Percentiles rank a stretch among this genome's conserved stretches.
These are phyloP conservation scores for Eupithecia tripunctaria DNA, from an alignment of 2,888 invertebrate genomes.

Conservation along the genomic window DNA sequence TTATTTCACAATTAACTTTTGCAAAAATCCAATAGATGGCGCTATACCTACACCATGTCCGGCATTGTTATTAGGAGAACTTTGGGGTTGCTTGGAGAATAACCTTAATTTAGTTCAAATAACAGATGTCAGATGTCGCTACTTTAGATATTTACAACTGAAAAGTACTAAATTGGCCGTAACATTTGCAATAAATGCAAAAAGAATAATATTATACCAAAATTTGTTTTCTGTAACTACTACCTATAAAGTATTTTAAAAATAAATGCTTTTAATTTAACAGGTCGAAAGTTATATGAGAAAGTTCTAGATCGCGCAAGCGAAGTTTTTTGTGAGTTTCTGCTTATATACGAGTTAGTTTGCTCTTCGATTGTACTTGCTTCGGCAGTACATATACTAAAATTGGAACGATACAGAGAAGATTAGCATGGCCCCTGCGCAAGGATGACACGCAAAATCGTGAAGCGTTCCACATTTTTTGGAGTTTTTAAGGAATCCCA, in stretches of 20 bases:
- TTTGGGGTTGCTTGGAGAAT: not conserved
- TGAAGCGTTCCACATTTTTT: conserved; percentile 4
- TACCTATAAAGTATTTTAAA: too few relatives aligned
- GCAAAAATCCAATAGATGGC: not conserved
- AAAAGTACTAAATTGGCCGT: not conserved
- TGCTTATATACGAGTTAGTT: conserved; percentile 22
- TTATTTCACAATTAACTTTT: not conserved
- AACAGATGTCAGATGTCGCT: not conserved
- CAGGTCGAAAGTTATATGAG: not conserved
- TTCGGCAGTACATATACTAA: too few relatives aligned
- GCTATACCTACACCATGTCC: not conserved
- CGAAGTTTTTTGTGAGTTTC: conserved; percentile 12
- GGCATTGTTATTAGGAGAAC: not conserved
- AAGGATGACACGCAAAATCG: conserved; percentile 67
- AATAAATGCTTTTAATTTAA: too few relatives aligned
- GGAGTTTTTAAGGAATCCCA: not conserved
- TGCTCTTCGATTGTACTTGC: too few relatives aligned
- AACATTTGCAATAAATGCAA: not conserved
- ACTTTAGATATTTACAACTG: not conserved
- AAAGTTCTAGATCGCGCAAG: conserved; percentile 42
- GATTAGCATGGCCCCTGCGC: conserved; percentile 60
- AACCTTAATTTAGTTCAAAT: not conserved
- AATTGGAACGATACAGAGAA: conserved; percentile 2
- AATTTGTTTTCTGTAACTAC: not conserved
- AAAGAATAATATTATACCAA: not conserved